Evolutionary conservation across 1,140 invertebrate genomes (phyloP).

Genomic region (Aphaenogaster floridana): DNA sequence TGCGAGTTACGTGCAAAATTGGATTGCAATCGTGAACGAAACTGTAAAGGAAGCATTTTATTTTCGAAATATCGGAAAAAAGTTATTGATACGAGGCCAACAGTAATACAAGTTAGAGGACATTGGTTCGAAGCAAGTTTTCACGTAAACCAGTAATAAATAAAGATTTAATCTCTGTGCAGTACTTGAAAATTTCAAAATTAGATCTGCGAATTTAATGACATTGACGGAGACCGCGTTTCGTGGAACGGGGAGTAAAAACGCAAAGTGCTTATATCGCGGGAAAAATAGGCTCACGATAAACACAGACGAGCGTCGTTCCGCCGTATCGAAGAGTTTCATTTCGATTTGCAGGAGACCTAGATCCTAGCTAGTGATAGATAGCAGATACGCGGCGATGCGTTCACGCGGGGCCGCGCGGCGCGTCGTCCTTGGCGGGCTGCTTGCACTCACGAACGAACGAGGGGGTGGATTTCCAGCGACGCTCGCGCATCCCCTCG

Average conservation of each 20-base stretch:
- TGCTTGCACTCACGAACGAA: neutral
- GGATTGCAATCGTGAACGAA: constrained; percentile 7
- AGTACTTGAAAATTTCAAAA: neutral
- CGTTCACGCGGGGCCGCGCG: neutral
- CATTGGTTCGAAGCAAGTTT: constrained; percentile 7
- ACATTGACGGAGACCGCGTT: neutral
- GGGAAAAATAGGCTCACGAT: neutral
- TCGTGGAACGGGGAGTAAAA: neutral
- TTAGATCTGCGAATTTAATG: neutral
- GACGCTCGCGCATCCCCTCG: constrained; percentile 52
- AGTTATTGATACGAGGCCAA: neutral
- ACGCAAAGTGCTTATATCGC: too few species aligned
- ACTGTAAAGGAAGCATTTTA: neutral
- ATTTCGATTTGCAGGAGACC: neutral
- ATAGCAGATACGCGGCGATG: constrained; percentile 8
- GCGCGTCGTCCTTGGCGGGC: constrained; percentile 22
- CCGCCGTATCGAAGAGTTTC: neutral
- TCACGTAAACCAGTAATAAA: neutral
- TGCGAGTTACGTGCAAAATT: neutral
- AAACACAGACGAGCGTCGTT: constrained; percentile 1
- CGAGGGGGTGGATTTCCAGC: constrained; percentile 14
- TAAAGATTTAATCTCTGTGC: neutral
- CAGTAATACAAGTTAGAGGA: neutral
- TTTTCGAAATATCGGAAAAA: constrained; percentile 38
- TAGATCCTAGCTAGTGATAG: neutral